Percentiles rank a stretch among this genome's conserved stretches.
Conservation (phyloP, 2,888 invertebrate species). For the Leucoma salicis region DNA sequence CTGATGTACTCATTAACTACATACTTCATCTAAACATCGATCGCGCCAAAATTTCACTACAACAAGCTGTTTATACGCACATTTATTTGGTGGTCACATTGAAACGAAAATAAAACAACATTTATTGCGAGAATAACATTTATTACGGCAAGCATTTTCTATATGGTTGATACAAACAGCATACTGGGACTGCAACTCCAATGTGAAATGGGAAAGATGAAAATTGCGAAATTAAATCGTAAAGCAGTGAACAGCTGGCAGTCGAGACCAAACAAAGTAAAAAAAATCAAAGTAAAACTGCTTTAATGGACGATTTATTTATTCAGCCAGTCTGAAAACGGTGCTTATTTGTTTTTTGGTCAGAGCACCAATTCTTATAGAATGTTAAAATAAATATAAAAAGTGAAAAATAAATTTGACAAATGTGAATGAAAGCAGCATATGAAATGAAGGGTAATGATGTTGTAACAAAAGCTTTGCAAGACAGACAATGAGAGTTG, state of each 20-base stretch:
- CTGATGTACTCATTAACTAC: slow-evolving; percentile 26
- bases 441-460: slow-evolving; percentile 24
- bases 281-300: slow-evolving; percentile 45
- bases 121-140: slow-evolving; percentile 62
- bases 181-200: slow-evolving; percentile 37
- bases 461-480: slow-evolving; percentile 37
- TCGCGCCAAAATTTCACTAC: slow-evolving; percentile 36
- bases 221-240: slow-evolving; percentile 57
- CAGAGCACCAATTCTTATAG: no score
- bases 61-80: slow-evolving; percentile 30
- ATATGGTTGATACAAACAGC: slow-evolving; percentile 50
- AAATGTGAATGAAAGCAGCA: slow-evolving; percentile 2
- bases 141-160: slow-evolving; percentile 63
- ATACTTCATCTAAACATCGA: slow-evolving; percentile 37
- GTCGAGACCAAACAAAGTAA: slow-evolving; percentile 52
- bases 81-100: slow-evolving; percentile 30
- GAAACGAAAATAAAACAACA: slow-evolving; percentile 76
- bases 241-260: slow-evolving; percentile 53
- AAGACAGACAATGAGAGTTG: slow-evolving; percentile 49
- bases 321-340: no score
- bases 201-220: slow-evolving; percentile 52
- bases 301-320: no score
- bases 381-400: no score
- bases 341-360: no score
- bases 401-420: slow-evolving; percentile 8